phyloP scores from a whole-genome alignment of 1,140 invertebrate species.

The Amphibalanus amphitrite region DNA sequence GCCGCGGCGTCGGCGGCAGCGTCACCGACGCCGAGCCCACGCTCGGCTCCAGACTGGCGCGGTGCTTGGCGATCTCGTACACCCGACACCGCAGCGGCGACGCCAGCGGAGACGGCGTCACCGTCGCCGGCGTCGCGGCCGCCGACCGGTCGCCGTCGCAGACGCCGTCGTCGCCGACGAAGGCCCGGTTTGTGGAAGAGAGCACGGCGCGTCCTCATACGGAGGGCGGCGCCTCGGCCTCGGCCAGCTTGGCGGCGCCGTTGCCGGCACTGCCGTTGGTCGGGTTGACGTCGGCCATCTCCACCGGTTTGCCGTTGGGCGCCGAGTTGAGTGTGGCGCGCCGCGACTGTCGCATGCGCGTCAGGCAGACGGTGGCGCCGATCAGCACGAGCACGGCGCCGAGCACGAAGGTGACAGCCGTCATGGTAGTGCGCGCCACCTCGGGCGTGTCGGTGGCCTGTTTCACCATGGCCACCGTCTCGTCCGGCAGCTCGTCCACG shows the following conservation, averaged over 20 bases:
- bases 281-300: neutral
- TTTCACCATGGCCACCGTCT: neutral
- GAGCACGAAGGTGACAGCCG: neutral
- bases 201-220: neutral
- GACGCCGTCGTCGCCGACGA: neutral
- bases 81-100: too few species aligned
- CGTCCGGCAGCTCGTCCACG: neutral
- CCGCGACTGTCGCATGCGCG: neutral
- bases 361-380: neutral
- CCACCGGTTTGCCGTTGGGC: neutral
- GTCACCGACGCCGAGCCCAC: neutral
- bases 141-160: too few species aligned
- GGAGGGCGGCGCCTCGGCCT: neutral
- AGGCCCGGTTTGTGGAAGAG: neutral
- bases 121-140: too few species aligned
- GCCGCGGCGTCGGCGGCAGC: neutral
- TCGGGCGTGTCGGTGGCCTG: neutral
- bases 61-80: too few species aligned
- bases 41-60: neutral
- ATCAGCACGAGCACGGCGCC: neutral
- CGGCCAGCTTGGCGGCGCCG: too few species aligned
- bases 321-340: too few species aligned
- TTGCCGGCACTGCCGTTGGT: neutral
- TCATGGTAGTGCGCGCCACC: conserved; percentile 3
- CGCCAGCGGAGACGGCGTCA: too few species aligned